Percentiles rank a stretch among this genome's conserved stretches.
phyloP scores from a whole-genome alignment of 2,888 invertebrate species.

The Anagyrus pseudococci region DNA sequence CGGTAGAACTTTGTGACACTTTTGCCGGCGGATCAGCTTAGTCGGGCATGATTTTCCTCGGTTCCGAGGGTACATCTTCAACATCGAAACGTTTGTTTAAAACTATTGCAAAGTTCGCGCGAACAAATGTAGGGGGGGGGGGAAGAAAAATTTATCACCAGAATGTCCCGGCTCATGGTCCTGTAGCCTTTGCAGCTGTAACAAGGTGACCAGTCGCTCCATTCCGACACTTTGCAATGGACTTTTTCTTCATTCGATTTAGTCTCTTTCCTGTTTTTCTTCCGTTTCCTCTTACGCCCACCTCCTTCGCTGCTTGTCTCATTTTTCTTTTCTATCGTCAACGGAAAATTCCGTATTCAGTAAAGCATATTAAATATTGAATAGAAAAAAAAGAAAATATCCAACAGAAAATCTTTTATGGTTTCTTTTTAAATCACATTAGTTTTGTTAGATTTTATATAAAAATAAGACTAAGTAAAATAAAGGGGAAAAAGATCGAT shows the following conservation, averaged over 20 bases:
- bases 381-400: constrained; percentile 1
- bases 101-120: neutral
- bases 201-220: constrained; percentile 86
- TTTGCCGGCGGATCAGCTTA: constrained; percentile 60
- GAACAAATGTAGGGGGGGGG: no score
- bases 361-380: neutral
- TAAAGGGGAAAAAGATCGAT: no score
- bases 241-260: constrained; percentile 49
- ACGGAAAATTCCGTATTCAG: no score
- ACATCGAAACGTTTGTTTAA: no score
- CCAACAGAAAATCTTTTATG: no score
- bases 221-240: constrained; percentile 77
- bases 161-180: constrained; percentile 57
- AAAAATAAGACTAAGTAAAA: no score
- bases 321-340: neutral
- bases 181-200: constrained; percentile 74
- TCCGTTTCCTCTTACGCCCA: constrained; percentile 21
- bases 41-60: constrained; percentile 72
- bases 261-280: constrained; percentile 12
- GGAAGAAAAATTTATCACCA: constrained; percentile 43
- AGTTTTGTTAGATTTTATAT: no score
- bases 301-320: constrained; percentile 8
- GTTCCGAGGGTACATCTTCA: constrained; percentile 65
- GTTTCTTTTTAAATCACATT: no score
- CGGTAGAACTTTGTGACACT: constrained; percentile 51